A percentile compares a stretch with the other conserved stretches of the same genome.
phyloP scores from a whole-genome alignment of 1,140 invertebrate genomes.

The Neelides sp. region DNA sequence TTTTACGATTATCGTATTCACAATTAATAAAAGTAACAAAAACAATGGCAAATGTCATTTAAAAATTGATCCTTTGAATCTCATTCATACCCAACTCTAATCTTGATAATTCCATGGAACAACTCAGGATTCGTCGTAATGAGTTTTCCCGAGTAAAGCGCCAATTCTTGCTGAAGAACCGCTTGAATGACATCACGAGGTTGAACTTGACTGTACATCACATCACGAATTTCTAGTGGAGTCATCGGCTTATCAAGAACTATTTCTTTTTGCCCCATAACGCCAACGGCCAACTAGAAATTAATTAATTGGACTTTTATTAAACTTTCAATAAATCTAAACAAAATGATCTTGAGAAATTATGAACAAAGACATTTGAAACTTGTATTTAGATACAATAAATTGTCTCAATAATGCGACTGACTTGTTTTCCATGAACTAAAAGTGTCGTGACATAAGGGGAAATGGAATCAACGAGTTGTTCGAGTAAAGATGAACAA shows the following conservation, averaged over 20 bases:
- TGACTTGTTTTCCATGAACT: constrained; percentile 90
- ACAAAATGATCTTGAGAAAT: constrained; percentile 11
- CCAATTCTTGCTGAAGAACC: constrained; percentile 90
- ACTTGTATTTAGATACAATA: background rate
- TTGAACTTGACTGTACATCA: constrained; percentile 72
- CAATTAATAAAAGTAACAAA: background rate
- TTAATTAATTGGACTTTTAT: constrained; percentile 3
- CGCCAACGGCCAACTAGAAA: constrained; percentile 80
- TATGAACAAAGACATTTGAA: background rate
- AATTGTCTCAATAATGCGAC: background rate
- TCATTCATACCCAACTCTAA: constrained; percentile 63
- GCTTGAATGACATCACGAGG: constrained; percentile 82
- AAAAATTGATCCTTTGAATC: background rate
- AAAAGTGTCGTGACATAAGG: constrained; percentile 94
- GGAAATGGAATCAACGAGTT: constrained; percentile 93
- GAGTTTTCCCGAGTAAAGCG: constrained; percentile 83
- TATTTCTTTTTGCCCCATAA: constrained; percentile 83
- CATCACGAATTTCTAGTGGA: constrained; percentile 76
- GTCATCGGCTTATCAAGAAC: constrained; percentile 95
- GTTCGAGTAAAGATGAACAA: constrained; percentile 78
- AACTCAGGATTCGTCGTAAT: constrained; percentile 83
- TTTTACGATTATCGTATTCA: background rate
- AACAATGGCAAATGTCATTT: background rate
- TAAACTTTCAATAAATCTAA: constrained; percentile 6
- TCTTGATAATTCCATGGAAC: constrained; percentile 91